These are phyloP conservation scores for Otus scops DNA, from an alignment of 2,797 vertebrate species.

Conservation along the genomic window DNA sequence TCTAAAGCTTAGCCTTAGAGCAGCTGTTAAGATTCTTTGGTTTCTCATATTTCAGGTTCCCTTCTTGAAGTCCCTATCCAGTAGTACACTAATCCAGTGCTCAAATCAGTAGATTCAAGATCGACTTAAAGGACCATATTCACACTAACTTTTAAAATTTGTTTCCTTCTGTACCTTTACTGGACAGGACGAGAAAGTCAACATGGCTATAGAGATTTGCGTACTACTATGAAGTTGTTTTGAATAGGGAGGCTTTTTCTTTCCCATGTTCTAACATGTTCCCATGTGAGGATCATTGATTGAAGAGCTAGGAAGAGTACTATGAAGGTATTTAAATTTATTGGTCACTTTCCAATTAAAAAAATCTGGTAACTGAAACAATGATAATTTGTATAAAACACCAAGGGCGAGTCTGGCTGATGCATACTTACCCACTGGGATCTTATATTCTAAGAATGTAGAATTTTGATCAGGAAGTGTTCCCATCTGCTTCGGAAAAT, in stretches of 20 bases:
- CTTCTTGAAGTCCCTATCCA: not conserved
- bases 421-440: not conserved
- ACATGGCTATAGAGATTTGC: not conserved
- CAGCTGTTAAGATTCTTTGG: not conserved
- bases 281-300: not conserved
- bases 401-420: not conserved
- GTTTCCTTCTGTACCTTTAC: not conserved
- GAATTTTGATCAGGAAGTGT: not conserved
- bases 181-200: not conserved
- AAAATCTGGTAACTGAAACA: not conserved
- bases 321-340: not conserved
- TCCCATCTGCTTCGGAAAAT: not conserved
- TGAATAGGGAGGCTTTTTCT: not conserved
- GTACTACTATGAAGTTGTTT: not conserved
- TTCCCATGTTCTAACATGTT: not conserved
- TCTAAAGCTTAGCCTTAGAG: not conserved
- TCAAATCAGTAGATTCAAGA: not conserved
- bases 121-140: not conserved
- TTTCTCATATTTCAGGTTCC: not conserved
- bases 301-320: not conserved
- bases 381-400: not conserved
- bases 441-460: not conserved
- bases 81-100: not conserved
- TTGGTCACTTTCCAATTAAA: not conserved
- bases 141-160: not conserved